Conservation (phyloP, 2,888 invertebrate genomes). For the Acronicta leporina region DNA sequence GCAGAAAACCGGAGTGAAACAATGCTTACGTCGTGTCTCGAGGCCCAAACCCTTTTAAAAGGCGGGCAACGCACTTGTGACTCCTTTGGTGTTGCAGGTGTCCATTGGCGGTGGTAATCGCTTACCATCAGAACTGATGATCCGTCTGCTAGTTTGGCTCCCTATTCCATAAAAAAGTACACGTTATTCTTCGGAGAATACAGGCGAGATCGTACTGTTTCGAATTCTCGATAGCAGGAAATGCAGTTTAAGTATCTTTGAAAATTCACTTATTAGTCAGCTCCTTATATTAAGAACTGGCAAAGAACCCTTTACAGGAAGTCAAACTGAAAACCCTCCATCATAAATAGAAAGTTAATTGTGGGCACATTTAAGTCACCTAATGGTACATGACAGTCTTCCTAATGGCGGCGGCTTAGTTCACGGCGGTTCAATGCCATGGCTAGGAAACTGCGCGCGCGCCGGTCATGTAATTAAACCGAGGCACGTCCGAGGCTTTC, state of each 20-base stretch:
- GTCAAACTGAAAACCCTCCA: slow-evolving; percentile 8
- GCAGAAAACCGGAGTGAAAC: too few relatives aligned
- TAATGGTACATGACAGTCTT: slow-evolving; percentile 41
- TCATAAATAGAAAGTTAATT: slow-evolving; percentile 39
- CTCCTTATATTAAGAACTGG: neutral
- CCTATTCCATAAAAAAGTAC: too few relatives aligned
- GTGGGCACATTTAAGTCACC: slow-evolving; percentile 23
- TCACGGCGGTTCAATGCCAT: slow-evolving; percentile 65
- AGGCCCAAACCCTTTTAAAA: too few relatives aligned
- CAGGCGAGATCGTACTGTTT: too few relatives aligned
- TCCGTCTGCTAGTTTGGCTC: too few relatives aligned
- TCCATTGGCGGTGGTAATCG: too few relatives aligned
- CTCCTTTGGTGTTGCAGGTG: too few relatives aligned
- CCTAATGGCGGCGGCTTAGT: slow-evolving; percentile 29
- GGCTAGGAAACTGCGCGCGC: slow-evolving; percentile 42
- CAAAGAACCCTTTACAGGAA: slow-evolving; percentile 19
- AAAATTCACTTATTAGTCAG: neutral
- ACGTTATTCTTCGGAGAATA: too few relatives aligned
- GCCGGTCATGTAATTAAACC: slow-evolving; percentile 62
- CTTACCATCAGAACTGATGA: too few relatives aligned
- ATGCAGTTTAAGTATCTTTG: neutral
- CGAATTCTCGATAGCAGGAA: too few relatives aligned
- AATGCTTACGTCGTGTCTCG: too few relatives aligned
- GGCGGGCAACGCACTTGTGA: too few relatives aligned
- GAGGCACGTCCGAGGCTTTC: slow-evolving; percentile 68